Evolutionary conservation across 2,113 vertebrate species (phyloP), one percentile per base, ranked within the genome.

Genomic region (Pao palembangensis): DNA sequence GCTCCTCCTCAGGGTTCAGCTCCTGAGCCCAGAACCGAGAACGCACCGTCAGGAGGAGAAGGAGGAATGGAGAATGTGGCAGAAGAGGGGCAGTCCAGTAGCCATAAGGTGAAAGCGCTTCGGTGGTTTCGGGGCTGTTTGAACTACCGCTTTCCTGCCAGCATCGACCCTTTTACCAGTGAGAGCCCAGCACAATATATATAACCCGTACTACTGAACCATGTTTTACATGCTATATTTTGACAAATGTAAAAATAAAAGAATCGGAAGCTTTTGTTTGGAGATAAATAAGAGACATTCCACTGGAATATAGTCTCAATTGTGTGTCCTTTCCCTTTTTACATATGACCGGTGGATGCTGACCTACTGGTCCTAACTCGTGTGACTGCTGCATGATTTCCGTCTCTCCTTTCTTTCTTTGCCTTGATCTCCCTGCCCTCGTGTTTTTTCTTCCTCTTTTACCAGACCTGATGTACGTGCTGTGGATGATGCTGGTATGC

Each of bases 111-210:
- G 87, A 95, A 93, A 73, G 31, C 25, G 51, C 81, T 16, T 10
- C 90, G 91, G 20, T 92, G 91, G 88, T 63, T 91, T 18, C 34
- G 38, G 25, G 81, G 15, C 10, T 82, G 91, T 82, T 75, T 83
- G 56, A 90, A 61, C 49, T 92, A 81, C 78, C 82, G 6, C 58
- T 93, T 98, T 79, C 96, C 97, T 28, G 82, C 93, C 84, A 99
- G 95, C 90, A 98, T 99, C 3, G 96, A 98, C 84, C 95, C 96
- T 0, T 92, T 96, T 57, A 97, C 95, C 84, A 96, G 97, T 99
- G 86, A 95, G 95, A 79, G 61, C 46, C 66, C 69, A 19, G 28
- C 58, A 51, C 50, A 31, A 17, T 18, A 31, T 43, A 43, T 15
- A 43, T 43, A 15, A 23, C 21, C n/a, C 0, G 5, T 31, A 31